Conservation (phyloP, 1,140 invertebrate species). For the Lordiphosa mommai region DNA sequence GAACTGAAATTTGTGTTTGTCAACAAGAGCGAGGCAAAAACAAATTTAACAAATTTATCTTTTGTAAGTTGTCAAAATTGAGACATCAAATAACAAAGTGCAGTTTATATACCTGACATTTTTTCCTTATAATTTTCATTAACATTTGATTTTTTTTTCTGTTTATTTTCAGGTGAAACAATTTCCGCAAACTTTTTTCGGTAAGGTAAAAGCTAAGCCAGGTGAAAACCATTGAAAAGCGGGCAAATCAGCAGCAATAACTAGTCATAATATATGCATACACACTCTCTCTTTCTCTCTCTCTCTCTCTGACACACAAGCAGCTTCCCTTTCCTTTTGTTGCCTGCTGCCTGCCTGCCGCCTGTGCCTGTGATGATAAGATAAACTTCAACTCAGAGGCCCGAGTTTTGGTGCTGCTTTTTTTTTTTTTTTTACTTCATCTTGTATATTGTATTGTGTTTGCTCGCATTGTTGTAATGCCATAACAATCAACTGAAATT, state of each 20-base stretch:
- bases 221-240: too few relatives aligned
- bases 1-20: too few relatives aligned
- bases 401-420: neutral
- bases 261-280: constrained; percentile 25
- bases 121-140: constrained; percentile 10
- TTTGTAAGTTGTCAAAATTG: too few relatives aligned
- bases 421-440: neutral
- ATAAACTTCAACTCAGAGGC: constrained; percentile 48
- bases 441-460: constrained; percentile 28
- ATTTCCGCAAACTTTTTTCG: constrained; percentile 19
- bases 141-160: neutral
- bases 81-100: neutral
- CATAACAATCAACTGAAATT: constrained; percentile 75
- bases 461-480: constrained; percentile 55
- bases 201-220: too few relatives aligned
- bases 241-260: too few relatives aligned
- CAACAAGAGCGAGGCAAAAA: too few relatives aligned
- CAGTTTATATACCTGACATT: too few relatives aligned
- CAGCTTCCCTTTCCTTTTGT: neutral
- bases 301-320: neutral
- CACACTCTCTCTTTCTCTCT: constrained; percentile 17
- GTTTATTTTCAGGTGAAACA: constrained; percentile 3
- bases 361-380: constrained; percentile 52
- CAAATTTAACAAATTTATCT: too few relatives aligned
- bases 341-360: too few relatives aligned